Base-by-base conservation (phyloP, 2,797 vertebrate genomes). In the Darevskia mixta region DNA sequence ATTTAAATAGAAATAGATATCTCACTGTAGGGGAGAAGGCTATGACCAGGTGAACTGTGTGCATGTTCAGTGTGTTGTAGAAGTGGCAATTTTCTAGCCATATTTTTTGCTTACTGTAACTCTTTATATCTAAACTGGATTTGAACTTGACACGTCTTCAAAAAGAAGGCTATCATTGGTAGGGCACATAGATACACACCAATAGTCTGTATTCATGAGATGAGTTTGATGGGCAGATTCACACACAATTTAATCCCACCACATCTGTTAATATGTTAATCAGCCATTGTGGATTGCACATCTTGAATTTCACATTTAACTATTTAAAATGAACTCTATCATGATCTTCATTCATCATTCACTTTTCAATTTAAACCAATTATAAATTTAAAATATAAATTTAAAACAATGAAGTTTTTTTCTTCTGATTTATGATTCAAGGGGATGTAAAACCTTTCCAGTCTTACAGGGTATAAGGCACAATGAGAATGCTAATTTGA, bases 241-340 rank as follows among this genome's bases (percentile, higher is more conserved):
- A 64, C 55, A 10, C 71, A 64, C 23, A 38, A 41, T 41, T 41
- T 43, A 45, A 69, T 69, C 13, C 27, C 29, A n/a, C 27, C 64
- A 45, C 35, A 76, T 27, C 45, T 29, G 8, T 35, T 84, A 75
- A 41, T 61, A n/a, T 86, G 83, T 17, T 25, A 90, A 18, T 66
- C 72, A 77, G 61, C 23, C 15, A 38, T 58, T 86, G 32, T 80
- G 17, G 23, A 29, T 69, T 77, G 61, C 32, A 25, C 79, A 87
- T 92, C 91, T 27, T 88, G 18, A 81, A 1, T 92, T 93, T 87
- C 76, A 0, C 55, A 85, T 79, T n/a, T 79, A 7, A 45, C 27
- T 27, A 35, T 88, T 85, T 71, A 88, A 27, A 91, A 38, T 71
- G 25, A 66, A 88, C 29, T 55, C 18, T 87, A 43, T 27, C 20